Evolutionary conservation across 2,888 invertebrate species (phyloP).

Genomic region (Idaea biselata): DNA sequence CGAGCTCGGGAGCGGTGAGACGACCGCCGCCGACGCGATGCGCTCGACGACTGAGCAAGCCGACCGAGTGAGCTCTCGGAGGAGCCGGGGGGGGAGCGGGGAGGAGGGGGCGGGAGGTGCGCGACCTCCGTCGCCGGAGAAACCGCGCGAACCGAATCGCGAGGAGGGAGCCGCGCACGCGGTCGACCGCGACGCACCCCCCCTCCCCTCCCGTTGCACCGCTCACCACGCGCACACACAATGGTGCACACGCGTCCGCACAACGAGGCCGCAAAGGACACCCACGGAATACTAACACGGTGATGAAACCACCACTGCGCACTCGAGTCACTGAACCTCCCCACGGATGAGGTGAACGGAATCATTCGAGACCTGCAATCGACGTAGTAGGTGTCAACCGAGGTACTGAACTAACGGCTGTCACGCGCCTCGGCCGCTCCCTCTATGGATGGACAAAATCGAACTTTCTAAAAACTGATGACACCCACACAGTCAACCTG

Average conservation of each 20-base stretch:
- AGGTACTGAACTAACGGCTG: neutral
- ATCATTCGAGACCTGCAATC: conserved; percentile 60
- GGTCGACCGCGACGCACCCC: conserved; percentile 70
- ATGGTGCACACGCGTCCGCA: conserved; percentile 58
- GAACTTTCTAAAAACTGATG: conserved; percentile 67
- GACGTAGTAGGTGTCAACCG: conserved; percentile 45
- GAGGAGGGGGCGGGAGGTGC: conserved; percentile 58
- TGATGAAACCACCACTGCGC: conserved; percentile 73
- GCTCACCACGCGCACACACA: conserved; percentile 70
- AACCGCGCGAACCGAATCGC: conserved; percentile 62
- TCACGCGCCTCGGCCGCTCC: conserved; percentile 42
- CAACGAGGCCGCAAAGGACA: conserved; percentile 70
- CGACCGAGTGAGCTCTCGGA: conserved; percentile 35
- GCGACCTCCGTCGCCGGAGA: conserved; percentile 72
- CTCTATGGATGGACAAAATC: conserved; percentile 52
- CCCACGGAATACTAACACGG: conserved; percentile 67
- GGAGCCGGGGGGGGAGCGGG: conserved; percentile 52
- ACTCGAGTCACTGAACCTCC: conserved; percentile 77
- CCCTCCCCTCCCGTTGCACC: conserved; percentile 47
- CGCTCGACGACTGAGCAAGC: conserved; percentile 76
- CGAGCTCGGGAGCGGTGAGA: conserved; percentile 14
- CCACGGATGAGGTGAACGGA: conserved; percentile 73
- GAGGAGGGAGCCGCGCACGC: conserved; percentile 64
- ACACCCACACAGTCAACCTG: neutral
- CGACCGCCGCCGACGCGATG: conserved; percentile 70